These are phyloP conservation scores for Macrophya annulata DNA, from an alignment of 2,888 invertebrate species.

Conservation along the genomic window DNA sequence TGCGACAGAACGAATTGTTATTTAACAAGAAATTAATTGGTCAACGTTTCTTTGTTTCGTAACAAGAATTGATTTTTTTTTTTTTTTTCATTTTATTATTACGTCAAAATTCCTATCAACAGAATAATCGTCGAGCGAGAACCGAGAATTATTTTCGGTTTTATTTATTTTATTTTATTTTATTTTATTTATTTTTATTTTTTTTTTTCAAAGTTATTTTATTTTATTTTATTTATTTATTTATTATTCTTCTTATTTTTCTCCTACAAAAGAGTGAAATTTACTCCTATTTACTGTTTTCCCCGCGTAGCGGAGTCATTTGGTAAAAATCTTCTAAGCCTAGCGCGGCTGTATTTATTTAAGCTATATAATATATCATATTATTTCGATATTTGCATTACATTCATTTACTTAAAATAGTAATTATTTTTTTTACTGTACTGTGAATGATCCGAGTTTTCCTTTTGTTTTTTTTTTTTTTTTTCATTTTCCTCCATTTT, in stretches of 20 bases:
- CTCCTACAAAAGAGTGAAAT: conserved; percentile 40
- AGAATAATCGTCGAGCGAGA: conserved; percentile 30
- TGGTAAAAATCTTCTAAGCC: conserved; percentile 70
- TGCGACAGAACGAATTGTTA: conserved; percentile 41
- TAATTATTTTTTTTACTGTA: conserved; percentile 49
- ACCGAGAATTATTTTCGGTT: conserved; percentile 14
- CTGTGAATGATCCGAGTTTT: conserved; percentile 80
- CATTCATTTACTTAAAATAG: conserved; percentile 51
- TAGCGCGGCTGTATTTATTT: conserved; percentile 61
- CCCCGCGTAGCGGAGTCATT: conserved; percentile 65
- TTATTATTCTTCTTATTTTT: neutral
- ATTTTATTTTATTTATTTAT: neutral
- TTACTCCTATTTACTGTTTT: conserved; percentile 63
- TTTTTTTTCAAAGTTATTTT: neutral
- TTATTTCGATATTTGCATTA: conserved; percentile 51
- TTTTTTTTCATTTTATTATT: conserved; percentile 9
- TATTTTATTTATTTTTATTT: neutral
- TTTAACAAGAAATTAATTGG: conserved; percentile 38
- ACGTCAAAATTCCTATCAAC: conserved; percentile 37
- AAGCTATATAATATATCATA: conserved; percentile 56
- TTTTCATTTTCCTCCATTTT: conserved; percentile 7
- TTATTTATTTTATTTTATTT: neutral
- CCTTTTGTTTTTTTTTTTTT: conserved; percentile 5
- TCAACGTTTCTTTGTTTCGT: conserved; percentile 47
- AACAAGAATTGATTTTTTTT: conserved; percentile 38